Conservation (phyloP, 2,888 invertebrate genomes). For the Erebia palarica region DNA sequence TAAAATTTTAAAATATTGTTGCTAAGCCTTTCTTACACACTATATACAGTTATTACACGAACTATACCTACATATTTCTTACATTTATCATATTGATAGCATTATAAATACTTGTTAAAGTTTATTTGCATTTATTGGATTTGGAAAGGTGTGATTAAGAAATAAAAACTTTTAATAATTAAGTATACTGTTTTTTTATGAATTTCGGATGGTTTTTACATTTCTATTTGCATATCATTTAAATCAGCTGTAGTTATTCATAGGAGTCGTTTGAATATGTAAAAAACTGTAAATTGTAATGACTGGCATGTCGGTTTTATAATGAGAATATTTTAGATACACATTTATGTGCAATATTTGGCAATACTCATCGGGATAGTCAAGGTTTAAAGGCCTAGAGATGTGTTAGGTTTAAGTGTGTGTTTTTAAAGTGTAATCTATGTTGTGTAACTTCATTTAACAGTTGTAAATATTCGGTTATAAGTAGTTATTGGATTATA, state of each 20-base stretch:
- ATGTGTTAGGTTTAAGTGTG: slow-evolving; percentile 64
- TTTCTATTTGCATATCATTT: slow-evolving; percentile 47
- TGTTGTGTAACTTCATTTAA: slow-evolving; percentile 46
- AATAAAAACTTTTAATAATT: slow-evolving; percentile 15
- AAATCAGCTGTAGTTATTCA: slow-evolving; percentile 38
- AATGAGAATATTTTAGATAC: slow-evolving; percentile 40
- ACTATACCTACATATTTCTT: neutral
- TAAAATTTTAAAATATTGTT: slow-evolving; percentile 12
- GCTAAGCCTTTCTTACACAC: slow-evolving; percentile 6
- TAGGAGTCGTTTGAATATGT: slow-evolving; percentile 43
- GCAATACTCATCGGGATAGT: slow-evolving; percentile 77
- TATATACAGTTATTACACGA: too few relatives aligned
- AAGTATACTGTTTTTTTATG: slow-evolving; percentile 13
- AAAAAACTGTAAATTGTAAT: slow-evolving; percentile 44
- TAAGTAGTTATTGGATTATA: slow-evolving; percentile 29
- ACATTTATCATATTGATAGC: slow-evolving; percentile 9
- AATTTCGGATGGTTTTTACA: slow-evolving; percentile 35
- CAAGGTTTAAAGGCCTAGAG: slow-evolving; percentile 57
- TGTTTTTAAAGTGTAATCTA: slow-evolving; percentile 53
- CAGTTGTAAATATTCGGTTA: slow-evolving; percentile 51
- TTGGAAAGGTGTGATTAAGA: slow-evolving; percentile 19
- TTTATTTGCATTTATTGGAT: slow-evolving; percentile 24
- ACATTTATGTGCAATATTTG: slow-evolving; percentile 75
- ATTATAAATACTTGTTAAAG: slow-evolving; percentile 6
- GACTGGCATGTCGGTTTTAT: slow-evolving; percentile 42